Evolutionary conservation across 2,797 vertebrate genomes (phyloP), one percentile per base, ranked within the genome.

Genomic region (Florisuga fusca): DNA sequence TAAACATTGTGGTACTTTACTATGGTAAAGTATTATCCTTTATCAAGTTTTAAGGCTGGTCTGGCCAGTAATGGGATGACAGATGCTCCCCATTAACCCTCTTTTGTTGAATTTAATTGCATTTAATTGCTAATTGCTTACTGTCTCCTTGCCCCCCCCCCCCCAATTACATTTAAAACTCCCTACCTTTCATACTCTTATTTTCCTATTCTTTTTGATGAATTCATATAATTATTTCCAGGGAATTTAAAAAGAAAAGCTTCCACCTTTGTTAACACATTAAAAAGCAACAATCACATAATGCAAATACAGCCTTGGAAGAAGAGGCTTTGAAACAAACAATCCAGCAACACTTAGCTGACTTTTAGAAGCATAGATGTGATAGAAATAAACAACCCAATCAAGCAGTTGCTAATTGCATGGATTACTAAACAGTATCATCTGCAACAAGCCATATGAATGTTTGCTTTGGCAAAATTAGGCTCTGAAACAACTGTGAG

Each of bases 61-160:
- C 23, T 26, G 50, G 50, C 50, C 25, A 51, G 25, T 51, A 51
- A 51, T 26, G 12, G 21, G 50, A 51, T 51, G 50, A 26, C 50
- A 51, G 25, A 51, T 51, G 50, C 50, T 26, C 25, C 14, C 25
- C 13, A 26, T 51, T 51, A 51, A 51, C 22, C 50, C 48, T 25
- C 48, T 25, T 48, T 48, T 50, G 48, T 50, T 50, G 48, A 84
- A 79, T 85, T 93, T 94, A 87, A 92, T 93, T 95, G 41, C 33
- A 94, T 95, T 89, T 75, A 89, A 48, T 87, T 89, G 15, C 71
- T 89, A 93, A 69, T 92, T 94, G 33, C 64, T 86, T 73, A 51
- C 58, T 76, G 51, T 81, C n/a, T 87, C 26, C 89, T 86, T 93
- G 7, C 21, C 13, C 48, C 46, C 26, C 25, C 26, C 26, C 79